Conservation (phyloP, 2,113 vertebrate species). For the Galbula dea region DNA sequence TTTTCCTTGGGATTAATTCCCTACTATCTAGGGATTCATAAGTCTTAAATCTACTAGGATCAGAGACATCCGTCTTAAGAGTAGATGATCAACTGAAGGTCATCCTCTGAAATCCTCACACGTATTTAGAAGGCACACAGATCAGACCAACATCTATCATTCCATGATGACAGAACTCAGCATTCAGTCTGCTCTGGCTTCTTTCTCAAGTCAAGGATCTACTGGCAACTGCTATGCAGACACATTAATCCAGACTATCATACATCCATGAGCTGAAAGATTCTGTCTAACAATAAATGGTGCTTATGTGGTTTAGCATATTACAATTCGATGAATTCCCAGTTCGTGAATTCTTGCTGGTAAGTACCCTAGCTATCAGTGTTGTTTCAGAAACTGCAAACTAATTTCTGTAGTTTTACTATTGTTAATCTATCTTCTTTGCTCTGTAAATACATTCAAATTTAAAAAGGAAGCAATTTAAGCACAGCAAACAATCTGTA, state of each 20-base stretch:
- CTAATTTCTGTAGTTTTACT: neutral
- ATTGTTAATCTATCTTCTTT: neutral
- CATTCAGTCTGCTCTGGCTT: neutral
- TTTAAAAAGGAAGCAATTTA: neutral
- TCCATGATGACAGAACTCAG: neutral
- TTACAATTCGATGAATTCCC: neutral
- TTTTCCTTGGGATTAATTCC: neutral
- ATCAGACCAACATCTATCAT: neutral
- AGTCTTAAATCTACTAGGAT: slow-evolving; percentile 3
- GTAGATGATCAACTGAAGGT: slow-evolving; percentile 4
- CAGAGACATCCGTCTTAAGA: neutral
- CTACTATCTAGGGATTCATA: neutral
- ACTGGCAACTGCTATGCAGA: neutral
- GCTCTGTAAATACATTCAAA: neutral
- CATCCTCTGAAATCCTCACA: neutral
- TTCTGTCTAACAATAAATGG: neutral
- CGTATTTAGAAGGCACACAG: slow-evolving; percentile 6
- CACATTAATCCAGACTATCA: neutral
- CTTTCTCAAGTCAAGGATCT: neutral
- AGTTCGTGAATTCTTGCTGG: neutral
- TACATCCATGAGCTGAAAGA: neutral
- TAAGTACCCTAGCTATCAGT: neutral
- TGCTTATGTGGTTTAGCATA: neutral
- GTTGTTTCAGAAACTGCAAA: neutral
- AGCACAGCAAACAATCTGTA: neutral